A percentile compares a stretch with the other conserved stretches of the same genome.
phyloP scores from a whole-genome alignment of 1,140 invertebrate species.

The Sweltsa coloradensis region DNA sequence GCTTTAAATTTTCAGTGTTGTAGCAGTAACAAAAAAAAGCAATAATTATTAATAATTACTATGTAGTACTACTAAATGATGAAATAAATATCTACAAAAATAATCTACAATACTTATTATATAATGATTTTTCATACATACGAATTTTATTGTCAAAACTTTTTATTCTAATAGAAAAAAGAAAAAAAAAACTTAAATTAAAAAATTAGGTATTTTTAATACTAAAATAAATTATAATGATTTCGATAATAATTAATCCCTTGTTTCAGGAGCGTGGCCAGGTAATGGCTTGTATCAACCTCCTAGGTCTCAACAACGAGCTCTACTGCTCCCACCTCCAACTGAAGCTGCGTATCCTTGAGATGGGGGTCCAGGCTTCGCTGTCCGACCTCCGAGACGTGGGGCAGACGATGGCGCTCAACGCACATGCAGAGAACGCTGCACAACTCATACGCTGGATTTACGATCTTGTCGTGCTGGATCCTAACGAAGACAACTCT shows the following conservation, averaged over 20 bases:
- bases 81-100: no score
- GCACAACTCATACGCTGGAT: constrained; percentile 42
- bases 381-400: constrained; percentile 40
- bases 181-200: no score
- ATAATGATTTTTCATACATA: no score
- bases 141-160: no score
- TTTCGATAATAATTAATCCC: no score
- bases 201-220: no score
- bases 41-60: constrained; percentile 3
- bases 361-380: constrained; percentile 45
- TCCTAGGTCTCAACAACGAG: constrained; percentile 42
- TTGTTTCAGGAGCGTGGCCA: constrained; percentile 43
- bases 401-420: constrained; percentile 22
- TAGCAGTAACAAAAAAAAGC: background rate
- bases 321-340: constrained; percentile 41
- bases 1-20: constrained; percentile 5
- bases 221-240: no score
- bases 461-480: constrained; percentile 42
- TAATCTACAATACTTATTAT: no score
- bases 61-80: no score
- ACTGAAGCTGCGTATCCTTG: constrained; percentile 42
- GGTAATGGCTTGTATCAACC: constrained; percentile 46
- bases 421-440: constrained; percentile 36
- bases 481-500: constrained; percentile 34
- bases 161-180: no score